Evolutionary conservation across 2,113 vertebrate genomes (phyloP), one percentile per base, ranked within the genome.

Genomic region (Artemisiospiza belli): DNA sequence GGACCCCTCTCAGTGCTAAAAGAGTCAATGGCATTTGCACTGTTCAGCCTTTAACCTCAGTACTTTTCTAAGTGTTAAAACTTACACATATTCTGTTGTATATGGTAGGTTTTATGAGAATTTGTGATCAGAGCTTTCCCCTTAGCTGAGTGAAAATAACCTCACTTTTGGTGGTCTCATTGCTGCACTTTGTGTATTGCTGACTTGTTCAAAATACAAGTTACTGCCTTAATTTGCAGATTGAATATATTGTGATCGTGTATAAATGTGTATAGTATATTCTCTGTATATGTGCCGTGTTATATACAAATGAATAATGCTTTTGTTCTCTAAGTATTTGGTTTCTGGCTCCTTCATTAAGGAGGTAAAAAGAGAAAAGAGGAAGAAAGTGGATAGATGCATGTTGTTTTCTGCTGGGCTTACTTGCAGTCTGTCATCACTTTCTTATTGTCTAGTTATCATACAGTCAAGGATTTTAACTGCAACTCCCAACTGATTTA

Each of bases 251-350:
- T 85, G 33, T 49, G 69, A 27, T 55, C 7, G 3, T 12, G 3
- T 68, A 10, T 19, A 37, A 30, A 15, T 55, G 12, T 28, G 37
- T 22, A 1, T n/a, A 47, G 22, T 69, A 17, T 57, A 61, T 64
- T 69, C 44, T 51, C 0, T 41, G 31, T 59, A 6, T 27, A 31
- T 41, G 9, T 73, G 41, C 18, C 31, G 0, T 28, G 20, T 66
- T 85, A 31, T 63, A 15, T 73, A 15, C 19, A 37, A 41, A 51
- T 19, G 13, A 59, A 37, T 28, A 47, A 63, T 1, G 2, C 19
- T n/a, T 83, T 93, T 89, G 11, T 61, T 83, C 15, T 39, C 0
- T 13, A 57, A 30, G 39, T 41, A 62, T 37, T 30, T 90, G 61
- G 33, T n/a, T 74, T 87, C 70, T 63, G 58, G 22, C 43, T 73